Evolutionary conservation across 2,888 invertebrate species (phyloP).

Genomic region (Zygothrica quintamaculata): DNA sequence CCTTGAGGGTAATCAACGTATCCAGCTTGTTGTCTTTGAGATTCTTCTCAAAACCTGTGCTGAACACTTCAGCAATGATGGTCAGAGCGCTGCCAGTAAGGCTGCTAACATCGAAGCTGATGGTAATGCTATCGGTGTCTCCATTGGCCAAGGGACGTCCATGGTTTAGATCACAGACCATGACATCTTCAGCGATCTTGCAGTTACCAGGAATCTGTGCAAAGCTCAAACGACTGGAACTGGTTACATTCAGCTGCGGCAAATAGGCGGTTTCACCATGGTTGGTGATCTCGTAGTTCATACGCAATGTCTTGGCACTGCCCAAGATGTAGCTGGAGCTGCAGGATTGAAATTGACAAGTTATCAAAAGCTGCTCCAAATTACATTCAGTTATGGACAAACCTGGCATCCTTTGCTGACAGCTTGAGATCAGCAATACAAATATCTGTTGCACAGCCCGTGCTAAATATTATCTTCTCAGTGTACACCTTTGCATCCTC

Average conservation of each 20-base stretch:
- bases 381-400: slow-evolving; percentile 11
- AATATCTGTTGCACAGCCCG: slow-evolving; percentile 82
- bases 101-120: slow-evolving; percentile 82
- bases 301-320: slow-evolving; percentile 77
- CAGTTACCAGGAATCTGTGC: slow-evolving; percentile 83
- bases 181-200: slow-evolving; percentile 64
- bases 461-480: slow-evolving; percentile 84
- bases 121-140: slow-evolving; percentile 71
- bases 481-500: slow-evolving; percentile 76
- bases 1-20: slow-evolving; percentile 76
- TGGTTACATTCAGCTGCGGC: slow-evolving; percentile 84
- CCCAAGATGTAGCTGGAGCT: slow-evolving; percentile 82
- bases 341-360: slow-evolving; percentile 1
- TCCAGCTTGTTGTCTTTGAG: slow-evolving; percentile 75
- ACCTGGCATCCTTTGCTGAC: slow-evolving; percentile 76
- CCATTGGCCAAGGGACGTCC: slow-evolving; percentile 81
- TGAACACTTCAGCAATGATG: slow-evolving; percentile 82
- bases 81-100: slow-evolving; percentile 77
- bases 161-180: slow-evolving; percentile 81
- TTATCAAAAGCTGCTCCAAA: too few relatives aligned
- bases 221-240: slow-evolving; percentile 83
- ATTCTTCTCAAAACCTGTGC: slow-evolving; percentile 82
- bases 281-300: slow-evolving; percentile 84
- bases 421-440: slow-evolving; percentile 84
- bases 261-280: slow-evolving; percentile 85